Percentiles rank a stretch among this genome's conserved stretches.
These are phyloP conservation scores for Ophion ellenae DNA, from an alignment of 2,888 invertebrate genomes.

Conservation along the genomic window DNA sequence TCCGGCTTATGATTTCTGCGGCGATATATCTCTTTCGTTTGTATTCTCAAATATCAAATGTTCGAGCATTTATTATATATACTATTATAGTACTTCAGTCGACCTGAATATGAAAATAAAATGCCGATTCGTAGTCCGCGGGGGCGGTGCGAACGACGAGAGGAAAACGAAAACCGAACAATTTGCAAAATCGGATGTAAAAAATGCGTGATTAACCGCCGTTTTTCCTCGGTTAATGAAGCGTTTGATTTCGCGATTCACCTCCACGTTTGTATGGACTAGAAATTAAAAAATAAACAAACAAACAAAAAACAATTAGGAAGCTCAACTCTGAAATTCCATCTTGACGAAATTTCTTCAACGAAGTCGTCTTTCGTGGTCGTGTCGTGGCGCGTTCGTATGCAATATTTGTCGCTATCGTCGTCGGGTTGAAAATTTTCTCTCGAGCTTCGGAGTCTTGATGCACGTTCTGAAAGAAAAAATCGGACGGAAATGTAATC, in stretches of 20 bases:
- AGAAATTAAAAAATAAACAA: constrained; percentile 16
- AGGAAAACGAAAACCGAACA: constrained; percentile 38
- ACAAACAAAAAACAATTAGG: constrained; percentile 20
- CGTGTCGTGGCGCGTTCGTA: constrained; percentile 32
- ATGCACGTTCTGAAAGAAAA: constrained; percentile 87
- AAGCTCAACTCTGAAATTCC: constrained; percentile 51
- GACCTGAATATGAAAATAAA: constrained; percentile 52
- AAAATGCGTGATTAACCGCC: constrained; percentile 16
- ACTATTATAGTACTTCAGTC: constrained; percentile 50
- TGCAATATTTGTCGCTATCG: constrained; percentile 76
- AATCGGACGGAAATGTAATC: constrained; percentile 31
- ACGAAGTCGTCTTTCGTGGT: constrained; percentile 48
- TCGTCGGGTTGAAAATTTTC: constrained; percentile 71
- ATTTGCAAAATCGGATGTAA: constrained; percentile 45
- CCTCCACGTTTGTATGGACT: constrained; percentile 9
- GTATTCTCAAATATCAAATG: constrained; percentile 10
- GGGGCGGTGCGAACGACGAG: constrained; percentile 2
- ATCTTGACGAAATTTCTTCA: constrained; percentile 35
- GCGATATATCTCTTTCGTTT: constrained; percentile 1
- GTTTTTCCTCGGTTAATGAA: constrained; percentile 14
- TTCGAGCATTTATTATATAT: constrained; percentile 13
- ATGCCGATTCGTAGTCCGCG: constrained; percentile 42
- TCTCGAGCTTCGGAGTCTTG: constrained; percentile 85
- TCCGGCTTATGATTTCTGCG: constrained; percentile 8
- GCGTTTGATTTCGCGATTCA: constrained; percentile 24